A percentile compares a stretch with the other conserved stretches of the same genome.
Conservation (phyloP, 1,140 invertebrate genomes). For the Hylaeus anthracinus region DNA sequence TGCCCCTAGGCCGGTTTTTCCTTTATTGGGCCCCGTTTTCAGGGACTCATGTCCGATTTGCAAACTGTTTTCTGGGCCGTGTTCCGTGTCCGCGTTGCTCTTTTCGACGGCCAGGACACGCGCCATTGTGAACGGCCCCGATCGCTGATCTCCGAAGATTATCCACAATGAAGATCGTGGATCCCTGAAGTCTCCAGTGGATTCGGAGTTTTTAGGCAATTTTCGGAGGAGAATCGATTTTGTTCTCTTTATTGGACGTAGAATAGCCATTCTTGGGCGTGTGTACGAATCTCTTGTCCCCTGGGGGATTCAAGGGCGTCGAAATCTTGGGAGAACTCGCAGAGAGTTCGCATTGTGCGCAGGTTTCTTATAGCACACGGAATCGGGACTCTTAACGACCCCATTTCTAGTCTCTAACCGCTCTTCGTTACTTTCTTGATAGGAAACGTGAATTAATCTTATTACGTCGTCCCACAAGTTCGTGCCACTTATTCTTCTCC, state of each 20-base stretch:
- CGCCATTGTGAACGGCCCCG: constrained; percentile 57
- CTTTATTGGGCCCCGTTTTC: constrained; percentile 37
- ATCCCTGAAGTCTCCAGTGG: constrained; percentile 13
- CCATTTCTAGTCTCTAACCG: too few species aligned
- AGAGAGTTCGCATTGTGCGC: too few species aligned
- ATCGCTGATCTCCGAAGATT: constrained; percentile 39
- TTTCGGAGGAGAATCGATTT: constrained; percentile 41
- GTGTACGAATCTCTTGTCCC: background rate
- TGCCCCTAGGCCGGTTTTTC: constrained; percentile 20
- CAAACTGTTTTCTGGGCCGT: constrained; percentile 40
- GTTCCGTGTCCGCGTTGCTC: constrained; percentile 47
- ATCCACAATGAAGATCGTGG: constrained; percentile 44
- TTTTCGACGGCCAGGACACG: constrained; percentile 57
- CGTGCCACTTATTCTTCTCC: too few species aligned
- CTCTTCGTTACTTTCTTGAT: too few species aligned
- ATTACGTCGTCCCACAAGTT: too few species aligned
- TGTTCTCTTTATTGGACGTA: constrained; percentile 27
- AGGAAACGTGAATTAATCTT: too few species aligned
- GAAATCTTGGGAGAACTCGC: background rate
- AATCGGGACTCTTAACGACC: too few species aligned
- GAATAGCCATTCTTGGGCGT: constrained; percentile 4
- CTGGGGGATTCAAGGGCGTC: too few species aligned
- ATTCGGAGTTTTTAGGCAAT: constrained; percentile 47
- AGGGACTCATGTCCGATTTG: constrained; percentile 55
- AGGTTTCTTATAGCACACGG: too few species aligned